These are phyloP conservation scores for Meloidogyne chitwoodi DNA, from an alignment of 1,140 invertebrate genomes.

Conservation along the genomic window DNA sequence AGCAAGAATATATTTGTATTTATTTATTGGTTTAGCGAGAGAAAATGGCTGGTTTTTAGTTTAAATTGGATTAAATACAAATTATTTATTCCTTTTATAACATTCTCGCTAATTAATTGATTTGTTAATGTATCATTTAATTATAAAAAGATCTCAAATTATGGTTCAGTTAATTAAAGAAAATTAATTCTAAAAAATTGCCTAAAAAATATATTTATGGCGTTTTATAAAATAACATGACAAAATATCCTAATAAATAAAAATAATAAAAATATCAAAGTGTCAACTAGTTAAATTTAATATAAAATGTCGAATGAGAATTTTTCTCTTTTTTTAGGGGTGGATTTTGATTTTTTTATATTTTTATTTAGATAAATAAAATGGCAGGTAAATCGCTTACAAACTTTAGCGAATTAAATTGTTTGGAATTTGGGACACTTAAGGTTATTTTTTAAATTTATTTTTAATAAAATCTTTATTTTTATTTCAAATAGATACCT, in stretches of 20 bases:
- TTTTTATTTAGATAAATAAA: neutral
- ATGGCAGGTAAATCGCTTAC: conserved; percentile 13
- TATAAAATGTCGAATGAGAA: neutral
- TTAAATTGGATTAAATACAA: neutral
- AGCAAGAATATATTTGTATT: neutral
- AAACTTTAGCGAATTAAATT: conserved; percentile 22
- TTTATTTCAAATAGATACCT: conserved; percentile 69
- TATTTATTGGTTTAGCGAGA: neutral
- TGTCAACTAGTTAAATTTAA: neutral
- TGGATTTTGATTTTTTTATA: neutral
- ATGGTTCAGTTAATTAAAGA: neutral
- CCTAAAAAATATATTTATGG: neutral
- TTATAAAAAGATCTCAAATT: neutral
- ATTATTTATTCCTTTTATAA: neutral
- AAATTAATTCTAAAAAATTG: neutral
- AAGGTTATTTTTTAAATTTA: conserved; percentile 33
- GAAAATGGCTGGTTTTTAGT: neutral
- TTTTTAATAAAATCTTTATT: neutral
- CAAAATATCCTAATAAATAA: neutral
- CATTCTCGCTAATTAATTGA: neutral
- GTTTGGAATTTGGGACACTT: conserved; percentile 26
- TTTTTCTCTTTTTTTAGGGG: neutral
- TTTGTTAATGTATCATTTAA: neutral
- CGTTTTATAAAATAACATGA: neutral
- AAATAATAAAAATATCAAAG: neutral